phyloP scores from a whole-genome alignment of 2,797 vertebrate genomes.

The Anableps anableps region DNA sequence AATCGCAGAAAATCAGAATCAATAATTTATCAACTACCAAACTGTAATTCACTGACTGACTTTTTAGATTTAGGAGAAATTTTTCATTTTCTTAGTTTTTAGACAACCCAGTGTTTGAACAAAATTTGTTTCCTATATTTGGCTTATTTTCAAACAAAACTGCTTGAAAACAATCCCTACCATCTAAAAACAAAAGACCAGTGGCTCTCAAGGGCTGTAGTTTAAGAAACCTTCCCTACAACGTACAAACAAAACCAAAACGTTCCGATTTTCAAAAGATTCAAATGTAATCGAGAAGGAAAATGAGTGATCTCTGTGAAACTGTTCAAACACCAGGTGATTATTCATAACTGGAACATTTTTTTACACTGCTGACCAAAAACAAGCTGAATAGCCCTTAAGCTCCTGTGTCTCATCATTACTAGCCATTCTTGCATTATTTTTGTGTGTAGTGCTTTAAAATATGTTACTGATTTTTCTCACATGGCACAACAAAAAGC shows the following conservation, averaged over 20 bases:
- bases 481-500: not conserved
- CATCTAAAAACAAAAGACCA: not conserved
- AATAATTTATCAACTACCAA: not conserved
- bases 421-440: not conserved
- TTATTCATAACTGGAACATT: not conserved
- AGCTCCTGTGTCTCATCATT: not conserved
- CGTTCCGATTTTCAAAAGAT: not conserved
- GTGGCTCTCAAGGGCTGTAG: too few relatives aligned
- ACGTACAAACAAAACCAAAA: not conserved
- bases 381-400: too few relatives aligned
- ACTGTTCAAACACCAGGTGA: not conserved
- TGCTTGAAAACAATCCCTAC: not conserved
- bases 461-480: not conserved
- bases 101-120: too few relatives aligned
- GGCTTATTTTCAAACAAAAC: not conserved
- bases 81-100: not conserved
- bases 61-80: not conserved
- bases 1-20: not conserved
- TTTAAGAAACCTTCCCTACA: not conserved
- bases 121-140: not conserved
- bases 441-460: not conserved
- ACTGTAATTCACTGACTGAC: not conserved
- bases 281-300: not conserved
- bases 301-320: not conserved
- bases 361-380: not conserved